Evolutionary conservation across 1,140 invertebrate genomes (phyloP).

Genomic region (Limonius californicus): DNA sequence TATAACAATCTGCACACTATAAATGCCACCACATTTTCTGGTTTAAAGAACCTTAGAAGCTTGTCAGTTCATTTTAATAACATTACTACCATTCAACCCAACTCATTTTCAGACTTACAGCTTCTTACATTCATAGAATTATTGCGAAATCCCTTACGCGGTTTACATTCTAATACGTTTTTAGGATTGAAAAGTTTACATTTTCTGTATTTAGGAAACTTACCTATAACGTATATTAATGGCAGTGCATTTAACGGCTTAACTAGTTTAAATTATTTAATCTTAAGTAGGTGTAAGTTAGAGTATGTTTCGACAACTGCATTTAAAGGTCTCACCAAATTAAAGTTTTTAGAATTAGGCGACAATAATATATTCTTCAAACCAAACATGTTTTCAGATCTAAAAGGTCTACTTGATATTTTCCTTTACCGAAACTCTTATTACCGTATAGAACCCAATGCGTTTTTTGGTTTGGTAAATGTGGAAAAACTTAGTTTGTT

Average conservation of each 20-base stretch:
- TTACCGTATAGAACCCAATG: too few species aligned
- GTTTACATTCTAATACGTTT: neutral
- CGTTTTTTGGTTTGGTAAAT: too few species aligned
- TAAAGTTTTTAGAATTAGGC: neutral
- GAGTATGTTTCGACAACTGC: neutral
- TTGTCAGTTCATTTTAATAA: neutral
- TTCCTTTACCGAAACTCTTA: too few species aligned
- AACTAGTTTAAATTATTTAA: neutral
- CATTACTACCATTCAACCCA: neutral
- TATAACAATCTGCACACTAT: neutral
- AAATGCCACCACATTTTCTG: neutral
- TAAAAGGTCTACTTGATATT: neutral
- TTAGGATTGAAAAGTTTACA: neutral
- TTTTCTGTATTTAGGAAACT: neutral
- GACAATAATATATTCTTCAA: neutral
- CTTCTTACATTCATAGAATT: neutral
- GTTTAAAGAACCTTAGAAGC: neutral
- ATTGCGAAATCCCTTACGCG: neutral
- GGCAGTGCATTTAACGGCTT: neutral
- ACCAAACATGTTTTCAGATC: neutral
- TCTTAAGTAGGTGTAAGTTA: neutral
- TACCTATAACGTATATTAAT: neutral
- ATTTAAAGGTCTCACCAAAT: neutral
- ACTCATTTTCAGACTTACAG: neutral
- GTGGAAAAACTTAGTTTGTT: too few species aligned